Base-by-base conservation (phyloP, 1,140 invertebrate species). In the Cydia strobilella region DNA sequence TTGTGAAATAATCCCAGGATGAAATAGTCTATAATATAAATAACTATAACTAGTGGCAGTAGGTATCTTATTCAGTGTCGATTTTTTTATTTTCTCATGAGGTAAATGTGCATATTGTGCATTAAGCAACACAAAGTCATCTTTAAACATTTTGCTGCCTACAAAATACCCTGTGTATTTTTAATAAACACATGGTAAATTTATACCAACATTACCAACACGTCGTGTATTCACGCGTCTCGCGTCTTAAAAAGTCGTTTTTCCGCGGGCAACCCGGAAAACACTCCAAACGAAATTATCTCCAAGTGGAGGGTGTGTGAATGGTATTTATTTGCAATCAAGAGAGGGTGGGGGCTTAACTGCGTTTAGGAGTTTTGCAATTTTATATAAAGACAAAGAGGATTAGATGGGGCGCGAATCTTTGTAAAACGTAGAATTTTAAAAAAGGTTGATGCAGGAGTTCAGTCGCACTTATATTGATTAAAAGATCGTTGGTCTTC, bases 261-360 rank as follows among this genome's bases (percentile, higher is more conserved):
- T 18, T 27, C 65, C 35, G 27, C 65, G 65, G 27, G 65, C 27
- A 71, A 77, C 62, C 39, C 62, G 73, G 76, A 74, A 76, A 76
- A 74, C 65, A 73, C 45, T 31, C 4, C 54, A 74, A 77, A 77
- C 73, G 76, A 77, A 77, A 74, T 77, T 77, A 77, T 74, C 48
- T 71, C 74, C 63, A 66, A 25, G 73, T 31, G 72, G 74, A 73
- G 23, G 73, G 31, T 65, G 23, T 69, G 51, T 18, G 74, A 71
- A 59, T 65, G 51, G 63, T 72, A 73, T 75, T 78, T 78, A 78
- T 76, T 75, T 78, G 74, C 77, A 76, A 78, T 78, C 77, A 75
- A 66, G 54, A 23, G 25, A 74, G 20, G 23, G 65, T n/a, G 27
- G 59, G 72, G 73, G 20, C 42, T 18, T 45, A 75, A 75, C 74